Conservation (phyloP, 2,888 invertebrate species). For the Oligia fasciuncula region DNA sequence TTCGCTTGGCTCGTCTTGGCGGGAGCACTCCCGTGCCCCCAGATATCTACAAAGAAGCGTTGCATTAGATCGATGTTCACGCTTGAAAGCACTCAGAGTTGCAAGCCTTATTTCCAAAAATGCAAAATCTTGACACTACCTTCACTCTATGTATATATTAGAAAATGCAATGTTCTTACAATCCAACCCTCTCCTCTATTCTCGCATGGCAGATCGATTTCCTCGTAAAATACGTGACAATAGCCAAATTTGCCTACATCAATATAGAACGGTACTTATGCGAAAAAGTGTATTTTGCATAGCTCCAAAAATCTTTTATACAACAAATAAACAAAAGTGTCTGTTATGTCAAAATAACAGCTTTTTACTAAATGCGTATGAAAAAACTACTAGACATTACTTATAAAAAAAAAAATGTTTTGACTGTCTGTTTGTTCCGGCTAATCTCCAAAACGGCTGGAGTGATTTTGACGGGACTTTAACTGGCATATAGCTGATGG, state of each 20-base stretch:
- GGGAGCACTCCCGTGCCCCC: too few relatives aligned
- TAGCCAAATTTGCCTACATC: conserved; percentile 2
- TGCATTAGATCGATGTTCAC: neutral
- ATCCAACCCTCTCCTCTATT: neutral
- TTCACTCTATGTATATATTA: neutral
- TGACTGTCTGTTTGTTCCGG: neutral
- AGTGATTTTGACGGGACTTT: neutral
- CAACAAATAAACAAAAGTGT: neutral
- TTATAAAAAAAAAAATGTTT: too few relatives aligned
- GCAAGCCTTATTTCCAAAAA: neutral
- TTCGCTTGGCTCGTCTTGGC: too few relatives aligned
- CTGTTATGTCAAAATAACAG: neutral
- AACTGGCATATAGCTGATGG: neutral
- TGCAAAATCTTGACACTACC: neutral
- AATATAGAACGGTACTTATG: conserved; percentile 1
- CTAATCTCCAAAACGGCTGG: neutral
- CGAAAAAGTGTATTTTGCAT: too few relatives aligned
- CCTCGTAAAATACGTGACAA: neutral
- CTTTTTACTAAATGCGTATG: neutral
- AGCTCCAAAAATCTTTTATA: neutral
- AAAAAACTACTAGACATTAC: too few relatives aligned
- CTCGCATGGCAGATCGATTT: neutral
- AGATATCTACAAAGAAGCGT: too few relatives aligned
- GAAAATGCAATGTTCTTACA: neutral
- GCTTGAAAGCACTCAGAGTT: neutral